These are phyloP conservation scores for Catocala nupta DNA, from an alignment of 2,888 invertebrate genomes.

Conservation along the genomic window DNA sequence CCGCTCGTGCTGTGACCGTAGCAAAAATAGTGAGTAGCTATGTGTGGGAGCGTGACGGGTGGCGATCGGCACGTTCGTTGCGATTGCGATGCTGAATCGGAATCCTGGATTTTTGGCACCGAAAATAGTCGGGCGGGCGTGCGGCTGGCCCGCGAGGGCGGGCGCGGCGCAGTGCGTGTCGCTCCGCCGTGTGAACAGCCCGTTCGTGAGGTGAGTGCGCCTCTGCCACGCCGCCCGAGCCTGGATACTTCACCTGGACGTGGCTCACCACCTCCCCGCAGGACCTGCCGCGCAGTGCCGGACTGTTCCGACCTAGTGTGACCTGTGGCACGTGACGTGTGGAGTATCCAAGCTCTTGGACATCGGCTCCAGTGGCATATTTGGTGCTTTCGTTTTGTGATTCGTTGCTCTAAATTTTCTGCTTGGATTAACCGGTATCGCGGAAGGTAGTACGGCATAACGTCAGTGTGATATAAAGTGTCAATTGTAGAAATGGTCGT, in stretches of 20 bases:
- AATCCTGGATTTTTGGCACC: slow-evolving; percentile 86
- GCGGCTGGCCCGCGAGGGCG: slow-evolving; percentile 73
- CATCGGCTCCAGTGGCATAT: slow-evolving; percentile 51
- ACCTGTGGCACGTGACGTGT: slow-evolving; percentile 59
- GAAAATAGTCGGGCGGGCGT: slow-evolving; percentile 85
- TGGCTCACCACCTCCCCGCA: slow-evolving; percentile 24
- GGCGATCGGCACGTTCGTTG: slow-evolving; percentile 61
- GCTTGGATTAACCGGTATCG: slow-evolving; percentile 39
- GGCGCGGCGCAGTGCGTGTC: slow-evolving; percentile 85
- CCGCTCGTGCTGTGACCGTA: slow-evolving; percentile 46
- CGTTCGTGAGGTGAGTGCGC: slow-evolving; percentile 83
- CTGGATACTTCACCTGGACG: slow-evolving; percentile 71
- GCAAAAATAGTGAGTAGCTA: slow-evolving; percentile 49
- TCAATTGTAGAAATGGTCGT: slow-evolving; percentile 37
- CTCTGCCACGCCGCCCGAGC: slow-evolving; percentile 56
- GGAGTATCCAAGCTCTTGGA: slow-evolving; percentile 76
- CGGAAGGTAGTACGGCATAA: slow-evolving; percentile 37
- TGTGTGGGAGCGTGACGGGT: slow-evolving; percentile 74
- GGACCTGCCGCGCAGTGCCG: slow-evolving; percentile 31
- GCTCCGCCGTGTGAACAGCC: slow-evolving; percentile 87
- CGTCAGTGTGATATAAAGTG: slow-evolving; percentile 48
- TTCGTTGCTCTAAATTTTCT: slow-evolving; percentile 47
- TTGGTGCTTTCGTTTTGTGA: slow-evolving; percentile 63
- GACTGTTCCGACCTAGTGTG: slow-evolving; percentile 39
- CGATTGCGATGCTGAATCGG: slow-evolving; percentile 74